Conservation (phyloP, 2,888 invertebrate species). For the Dorcus hopei region DNA sequence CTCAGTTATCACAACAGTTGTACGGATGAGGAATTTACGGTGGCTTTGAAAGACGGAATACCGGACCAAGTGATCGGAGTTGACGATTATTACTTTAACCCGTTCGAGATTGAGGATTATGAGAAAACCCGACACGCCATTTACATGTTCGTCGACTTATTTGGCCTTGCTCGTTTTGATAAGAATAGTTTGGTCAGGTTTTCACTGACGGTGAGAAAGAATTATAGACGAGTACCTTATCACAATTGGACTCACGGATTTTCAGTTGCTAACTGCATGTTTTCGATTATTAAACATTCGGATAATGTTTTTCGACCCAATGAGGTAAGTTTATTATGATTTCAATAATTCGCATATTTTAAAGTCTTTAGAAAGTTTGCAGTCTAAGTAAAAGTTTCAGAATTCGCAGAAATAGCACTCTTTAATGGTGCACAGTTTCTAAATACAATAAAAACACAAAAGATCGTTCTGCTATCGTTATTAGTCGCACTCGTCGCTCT, state of each 20-base stretch:
- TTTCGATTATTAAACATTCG: constrained; percentile 65
- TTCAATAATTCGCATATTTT: too few species aligned
- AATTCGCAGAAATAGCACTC: too few species aligned
- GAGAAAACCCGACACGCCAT: constrained; percentile 72
- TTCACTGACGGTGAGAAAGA: constrained; percentile 77
- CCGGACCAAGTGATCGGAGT: constrained; percentile 42
- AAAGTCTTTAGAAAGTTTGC: too few species aligned
- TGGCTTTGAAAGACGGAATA: constrained; percentile 30
- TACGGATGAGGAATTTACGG: constrained; percentile 62
- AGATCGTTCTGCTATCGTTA: too few species aligned
- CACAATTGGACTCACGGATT: constrained; percentile 89
- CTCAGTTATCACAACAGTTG: constrained; percentile 81
- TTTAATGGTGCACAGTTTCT: too few species aligned
- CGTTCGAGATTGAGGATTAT: constrained; percentile 65
- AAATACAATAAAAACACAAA: too few species aligned
- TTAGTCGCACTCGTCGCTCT: too few species aligned
- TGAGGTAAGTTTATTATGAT: constrained; percentile 52
- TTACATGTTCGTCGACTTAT: constrained; percentile 71
- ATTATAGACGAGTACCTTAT: constrained; percentile 79
- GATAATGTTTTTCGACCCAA: constrained; percentile 55
- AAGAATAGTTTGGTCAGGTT: constrained; percentile 66
- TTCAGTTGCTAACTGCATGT: constrained; percentile 82
- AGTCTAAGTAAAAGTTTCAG: too few species aligned
- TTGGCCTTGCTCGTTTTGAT: constrained; percentile 65
- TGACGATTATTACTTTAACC: constrained; percentile 67